phyloP scores from a whole-genome alignment of 2,888 invertebrate species.

The Drosophila hawaiiensis region DNA sequence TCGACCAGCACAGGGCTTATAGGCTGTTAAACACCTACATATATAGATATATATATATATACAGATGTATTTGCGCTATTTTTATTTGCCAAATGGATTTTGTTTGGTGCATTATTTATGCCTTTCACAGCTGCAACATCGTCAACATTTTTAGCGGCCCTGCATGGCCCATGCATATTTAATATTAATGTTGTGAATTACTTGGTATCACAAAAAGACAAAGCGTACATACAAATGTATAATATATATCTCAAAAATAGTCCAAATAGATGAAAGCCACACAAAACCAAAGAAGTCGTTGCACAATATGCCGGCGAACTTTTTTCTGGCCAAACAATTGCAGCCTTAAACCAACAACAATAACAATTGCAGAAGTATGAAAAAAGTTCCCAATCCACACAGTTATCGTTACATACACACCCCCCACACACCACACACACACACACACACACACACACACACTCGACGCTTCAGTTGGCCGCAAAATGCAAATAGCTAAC shows the following conservation, averaged over 20 bases:
- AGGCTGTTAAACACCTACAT: slow-evolving; percentile 2
- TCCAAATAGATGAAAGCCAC: slow-evolving; percentile 42
- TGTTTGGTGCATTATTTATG: slow-evolving; percentile 50
- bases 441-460: slow-evolving; percentile 14
- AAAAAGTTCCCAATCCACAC: slow-evolving; percentile 25
- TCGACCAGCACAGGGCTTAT: slow-evolving; percentile 40
- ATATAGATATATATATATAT: too few relatives aligned
- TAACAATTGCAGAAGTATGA: slow-evolving; percentile 17
- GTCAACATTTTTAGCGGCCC: slow-evolving; percentile 42
- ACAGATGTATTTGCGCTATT: neutral
- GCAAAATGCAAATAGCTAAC: slow-evolving; percentile 64
- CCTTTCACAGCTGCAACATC: slow-evolving; percentile 51
- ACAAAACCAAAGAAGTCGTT: slow-evolving; percentile 44
- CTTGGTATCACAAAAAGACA: slow-evolving; percentile 47
- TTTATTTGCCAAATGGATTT: slow-evolving; percentile 53
- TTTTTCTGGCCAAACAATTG: slow-evolving; percentile 44
- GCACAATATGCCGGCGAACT: slow-evolving; percentile 14
- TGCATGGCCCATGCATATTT: slow-evolving; percentile 70
- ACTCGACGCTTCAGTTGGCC: slow-evolving; percentile 44
- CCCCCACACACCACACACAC: slow-evolving; percentile 9
- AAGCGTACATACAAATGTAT: slow-evolving; percentile 9
- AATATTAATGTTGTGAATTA: slow-evolving; percentile 68
- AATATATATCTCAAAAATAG: slow-evolving; percentile 30
- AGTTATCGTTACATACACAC: slow-evolving; percentile 19
- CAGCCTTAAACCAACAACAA: slow-evolving; percentile 33